A percentile compares a stretch with the other conserved stretches of the same genome.
These are phyloP conservation scores for Sceloporus undulatus DNA, from an alignment of 2,113 vertebrate species.

Conservation along the genomic window DNA sequence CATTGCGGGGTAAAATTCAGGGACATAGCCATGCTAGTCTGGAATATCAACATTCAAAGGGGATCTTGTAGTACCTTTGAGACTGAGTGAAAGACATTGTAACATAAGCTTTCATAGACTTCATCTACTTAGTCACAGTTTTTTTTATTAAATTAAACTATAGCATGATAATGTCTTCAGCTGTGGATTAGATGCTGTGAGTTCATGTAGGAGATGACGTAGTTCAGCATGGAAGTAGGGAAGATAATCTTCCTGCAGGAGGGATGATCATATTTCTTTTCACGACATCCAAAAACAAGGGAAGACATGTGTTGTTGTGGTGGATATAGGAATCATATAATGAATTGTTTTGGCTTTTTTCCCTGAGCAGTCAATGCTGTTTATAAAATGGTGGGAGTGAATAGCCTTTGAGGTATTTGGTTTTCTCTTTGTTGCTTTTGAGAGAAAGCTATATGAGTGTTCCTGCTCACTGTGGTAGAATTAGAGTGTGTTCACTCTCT, in stretches of 20 bases:
- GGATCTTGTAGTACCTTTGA: no score
- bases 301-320: background rate
- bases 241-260: background rate
- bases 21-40: no score
- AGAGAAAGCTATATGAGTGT: background rate
- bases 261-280: background rate
- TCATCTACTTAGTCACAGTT: no score
- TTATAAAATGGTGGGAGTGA: background rate
- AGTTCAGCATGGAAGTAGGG: background rate
- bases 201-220: background rate
- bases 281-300: background rate
- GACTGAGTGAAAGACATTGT: no score
- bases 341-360: background rate
- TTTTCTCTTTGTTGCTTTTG: background rate
- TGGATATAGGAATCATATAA: background rate
- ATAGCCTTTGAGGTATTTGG: background rate
- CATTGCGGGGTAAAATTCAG: no score
- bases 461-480: no score
- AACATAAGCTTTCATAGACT: no score
- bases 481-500: background rate
- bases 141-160: no score
- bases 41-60: no score
- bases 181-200: background rate
- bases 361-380: background rate
- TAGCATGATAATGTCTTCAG: background rate